Conservation (phyloP, 2,888 invertebrate species). For the Proisotoma minuta region DNA sequence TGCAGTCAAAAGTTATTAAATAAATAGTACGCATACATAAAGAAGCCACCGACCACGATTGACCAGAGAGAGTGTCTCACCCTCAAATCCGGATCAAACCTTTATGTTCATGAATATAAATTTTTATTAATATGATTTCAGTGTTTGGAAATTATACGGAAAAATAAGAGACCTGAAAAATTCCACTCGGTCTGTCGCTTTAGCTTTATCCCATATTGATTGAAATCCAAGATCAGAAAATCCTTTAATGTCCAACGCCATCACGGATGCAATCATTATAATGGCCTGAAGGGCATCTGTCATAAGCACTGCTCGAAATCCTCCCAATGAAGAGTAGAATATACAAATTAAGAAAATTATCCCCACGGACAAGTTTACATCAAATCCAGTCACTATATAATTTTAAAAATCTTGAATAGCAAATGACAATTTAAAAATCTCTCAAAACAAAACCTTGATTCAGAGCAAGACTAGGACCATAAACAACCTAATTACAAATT, state of each 20-base stretch:
- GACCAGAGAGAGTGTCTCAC: constrained; percentile 38
- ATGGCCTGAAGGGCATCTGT: constrained; percentile 36
- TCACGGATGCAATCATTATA: constrained; percentile 37
- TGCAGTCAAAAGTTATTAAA: background rate
- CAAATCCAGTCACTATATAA: constrained; percentile 62
- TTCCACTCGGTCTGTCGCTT: constrained; percentile 22
- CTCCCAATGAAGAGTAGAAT: constrained; percentile 39
- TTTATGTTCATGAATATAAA: background rate
- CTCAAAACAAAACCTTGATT: constrained; percentile 58
- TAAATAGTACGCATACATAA: constrained; percentile 16
- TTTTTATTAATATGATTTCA: no score
- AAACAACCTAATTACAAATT: constrained; percentile 60
- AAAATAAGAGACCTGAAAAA: constrained; percentile 22
- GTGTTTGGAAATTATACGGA: background rate
- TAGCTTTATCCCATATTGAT: constrained; percentile 27
- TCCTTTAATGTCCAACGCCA: constrained; percentile 33
- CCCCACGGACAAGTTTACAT: constrained; percentile 62
- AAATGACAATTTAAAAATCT: no score
- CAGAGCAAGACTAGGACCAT: constrained; percentile 60
- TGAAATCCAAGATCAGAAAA: constrained; percentile 26
- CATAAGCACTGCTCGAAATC: constrained; percentile 41
- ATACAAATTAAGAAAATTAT: constrained; percentile 56
- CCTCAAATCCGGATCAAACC: constrained; percentile 31
- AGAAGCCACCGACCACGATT: constrained; percentile 23
- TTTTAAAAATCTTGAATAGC: background rate